Evolutionary conservation across 2,888 invertebrate genomes (phyloP), one percentile per base, ranked within the genome.

Genomic region (Drosophila atroscutellata): DNA sequence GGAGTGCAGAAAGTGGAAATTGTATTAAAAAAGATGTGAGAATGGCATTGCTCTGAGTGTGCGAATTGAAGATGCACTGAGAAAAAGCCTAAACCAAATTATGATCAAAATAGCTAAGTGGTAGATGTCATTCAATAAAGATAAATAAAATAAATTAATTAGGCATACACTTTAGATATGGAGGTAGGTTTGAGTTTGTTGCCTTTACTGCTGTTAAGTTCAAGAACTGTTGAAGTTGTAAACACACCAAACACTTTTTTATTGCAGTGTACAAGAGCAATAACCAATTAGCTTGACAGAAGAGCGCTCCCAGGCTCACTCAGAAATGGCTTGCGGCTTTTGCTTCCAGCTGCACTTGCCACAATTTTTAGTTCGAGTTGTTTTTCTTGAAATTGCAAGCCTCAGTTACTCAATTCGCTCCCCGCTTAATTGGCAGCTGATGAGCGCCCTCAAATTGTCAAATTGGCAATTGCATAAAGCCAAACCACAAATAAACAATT

Each of bases 351-450:
- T 61, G 61, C 70, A 69, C 52, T 52, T 63, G 77, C 51, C 49
- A 37, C 58, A 58, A 34, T 18, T 34, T 55, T 51, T 42, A 39
- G 32, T 30, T 5, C 1, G 34, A 55, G 28, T n/a, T 45, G 13
- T 13, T n/a, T 26, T 56, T 55, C 11, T 15, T 37, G 26, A 36
- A 56, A 62, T 51, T 47, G 56, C 73, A 72, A 54, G 70, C 72
- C 80, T 72, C 55, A 45, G 59, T 68, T 89, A 79, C 66, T 87
- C 71, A 79, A 85, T 89, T 83, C 85, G 69, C 50, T 65, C 34
- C 37, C 69, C 51, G 54, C 77, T 75, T 89, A 85, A 85, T 89
- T 87, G 85, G 86, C 80, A 55, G 85, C 62, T 74, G 76, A 71
- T 81, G 72, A 71, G 66, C 57, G 72, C 57, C 18, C 69, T 54